Conservation (phyloP, 1,140 invertebrate genomes). For the Drosophila rufa region DNA sequence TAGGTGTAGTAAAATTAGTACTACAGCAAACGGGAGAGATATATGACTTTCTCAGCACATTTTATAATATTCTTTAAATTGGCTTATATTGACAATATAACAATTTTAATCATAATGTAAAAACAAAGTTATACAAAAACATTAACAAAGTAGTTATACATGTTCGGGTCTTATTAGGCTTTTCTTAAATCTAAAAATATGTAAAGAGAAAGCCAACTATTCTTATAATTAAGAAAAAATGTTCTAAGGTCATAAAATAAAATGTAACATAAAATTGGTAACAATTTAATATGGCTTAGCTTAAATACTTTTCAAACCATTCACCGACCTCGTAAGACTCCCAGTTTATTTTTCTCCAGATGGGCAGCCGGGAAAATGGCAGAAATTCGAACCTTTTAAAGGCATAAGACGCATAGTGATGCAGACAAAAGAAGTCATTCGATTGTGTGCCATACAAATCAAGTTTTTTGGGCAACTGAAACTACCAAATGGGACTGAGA, state of each 20-base stretch:
- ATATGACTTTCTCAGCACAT: no score
- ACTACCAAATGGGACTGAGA: not conserved
- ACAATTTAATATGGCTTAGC: not conserved
- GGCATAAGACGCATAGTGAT: not conserved
- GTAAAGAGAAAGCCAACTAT: no score
- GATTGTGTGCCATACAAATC: slow-evolving; percentile 45
- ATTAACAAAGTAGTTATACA: no score
- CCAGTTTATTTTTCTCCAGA: not conserved
- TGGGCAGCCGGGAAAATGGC: not conserved
- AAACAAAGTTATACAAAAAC: no score
- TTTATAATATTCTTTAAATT: no score
- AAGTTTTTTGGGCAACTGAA: slow-evolving; percentile 31
- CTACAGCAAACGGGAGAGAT: no score
- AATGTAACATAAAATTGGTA: not conserved
- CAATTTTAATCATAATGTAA: no score
- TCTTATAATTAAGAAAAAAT: no score
- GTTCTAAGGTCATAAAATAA: not conserved
- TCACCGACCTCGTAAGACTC: not conserved
- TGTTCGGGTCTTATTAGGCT: no score
- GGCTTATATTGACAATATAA: no score
- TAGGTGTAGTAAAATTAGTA: no score
- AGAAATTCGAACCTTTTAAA: slow-evolving; percentile 1
- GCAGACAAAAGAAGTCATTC: slow-evolving; percentile 22
- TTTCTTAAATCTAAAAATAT: no score
- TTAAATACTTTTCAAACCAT: not conserved